Conservation (phyloP, 2,888 invertebrate species). For the Rhynchonema sp. region DNA sequence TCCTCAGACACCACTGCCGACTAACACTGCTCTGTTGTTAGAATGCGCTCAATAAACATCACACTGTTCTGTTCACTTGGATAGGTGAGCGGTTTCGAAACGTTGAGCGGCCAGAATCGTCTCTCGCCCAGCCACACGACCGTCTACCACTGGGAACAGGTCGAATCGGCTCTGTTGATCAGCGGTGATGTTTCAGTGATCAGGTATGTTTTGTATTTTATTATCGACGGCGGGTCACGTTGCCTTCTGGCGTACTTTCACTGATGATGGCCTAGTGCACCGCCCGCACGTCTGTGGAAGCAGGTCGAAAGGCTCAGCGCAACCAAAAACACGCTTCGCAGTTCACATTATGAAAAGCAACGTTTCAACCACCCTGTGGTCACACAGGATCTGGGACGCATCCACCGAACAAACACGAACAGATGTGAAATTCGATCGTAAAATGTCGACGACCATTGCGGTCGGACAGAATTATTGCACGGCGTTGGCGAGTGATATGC, state of each 20-base stretch:
- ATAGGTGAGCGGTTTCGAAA: not conserved
- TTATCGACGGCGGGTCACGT: too few relatives aligned
- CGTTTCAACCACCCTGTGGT: too few relatives aligned
- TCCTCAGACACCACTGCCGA: too few relatives aligned
- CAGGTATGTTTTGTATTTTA: too few relatives aligned
- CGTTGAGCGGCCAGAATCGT: not conserved
- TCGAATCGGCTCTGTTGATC: not conserved
- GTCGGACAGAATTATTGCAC: not conserved
- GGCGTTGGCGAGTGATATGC: not conserved
- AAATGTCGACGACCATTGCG: not conserved
- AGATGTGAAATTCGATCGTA: not conserved
- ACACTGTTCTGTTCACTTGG: not conserved
- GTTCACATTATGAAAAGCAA: too few relatives aligned
- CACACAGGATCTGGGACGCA: not conserved
- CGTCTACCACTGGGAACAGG: not conserved
- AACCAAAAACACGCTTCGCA: too few relatives aligned
- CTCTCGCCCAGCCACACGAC: not conserved
- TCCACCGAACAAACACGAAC: not conserved
- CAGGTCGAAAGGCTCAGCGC: too few relatives aligned
- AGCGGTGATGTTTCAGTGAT: not conserved
- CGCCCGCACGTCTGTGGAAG: too few relatives aligned
- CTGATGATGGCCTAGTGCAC: too few relatives aligned
- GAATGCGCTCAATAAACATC: too few relatives aligned
- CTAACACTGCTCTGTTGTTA: too few relatives aligned
- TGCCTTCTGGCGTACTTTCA: too few relatives aligned